These are phyloP conservation scores for Dicrurus megarhynchus DNA, from an alignment of 2,113 vertebrate genomes.

Conservation along the genomic window DNA sequence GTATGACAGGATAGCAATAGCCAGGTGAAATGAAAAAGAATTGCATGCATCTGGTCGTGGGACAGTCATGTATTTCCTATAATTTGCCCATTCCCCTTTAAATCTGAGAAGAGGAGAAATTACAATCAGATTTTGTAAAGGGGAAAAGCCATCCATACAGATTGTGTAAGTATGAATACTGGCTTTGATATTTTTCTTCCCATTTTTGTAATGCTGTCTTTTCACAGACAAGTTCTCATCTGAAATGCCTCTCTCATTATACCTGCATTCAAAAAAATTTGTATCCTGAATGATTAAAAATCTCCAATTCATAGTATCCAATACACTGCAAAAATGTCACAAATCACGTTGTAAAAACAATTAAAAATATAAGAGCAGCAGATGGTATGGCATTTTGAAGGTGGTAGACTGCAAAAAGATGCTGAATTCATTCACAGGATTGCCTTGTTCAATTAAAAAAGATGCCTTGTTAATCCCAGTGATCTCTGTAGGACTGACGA, in stretches of 20 bases:
- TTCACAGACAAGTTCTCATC: not conserved
- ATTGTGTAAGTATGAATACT: not conserved
- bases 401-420: not conserved
- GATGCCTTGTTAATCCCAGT: not conserved
- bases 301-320: not conserved
- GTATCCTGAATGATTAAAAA: not conserved
- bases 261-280: not conserved
- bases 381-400: not conserved
- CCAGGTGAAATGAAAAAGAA: not conserved
- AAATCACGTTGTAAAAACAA: not conserved
- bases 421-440: not conserved
- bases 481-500: not conserved
- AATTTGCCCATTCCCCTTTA: not conserved
- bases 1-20: not conserved
- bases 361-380: not conserved
- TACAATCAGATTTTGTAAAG: not conserved
- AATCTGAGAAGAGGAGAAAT: not conserved
- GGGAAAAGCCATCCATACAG: not conserved
- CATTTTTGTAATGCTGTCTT: not conserved
- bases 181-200: not conserved
- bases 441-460: not conserved
- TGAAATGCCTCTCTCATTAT: not conserved
- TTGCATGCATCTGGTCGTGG: not conserved
- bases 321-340: not conserved
- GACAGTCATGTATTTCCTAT: not conserved